Conservation (phyloP, 2,888 invertebrate genomes). For the Nemoura dubitans region DNA sequence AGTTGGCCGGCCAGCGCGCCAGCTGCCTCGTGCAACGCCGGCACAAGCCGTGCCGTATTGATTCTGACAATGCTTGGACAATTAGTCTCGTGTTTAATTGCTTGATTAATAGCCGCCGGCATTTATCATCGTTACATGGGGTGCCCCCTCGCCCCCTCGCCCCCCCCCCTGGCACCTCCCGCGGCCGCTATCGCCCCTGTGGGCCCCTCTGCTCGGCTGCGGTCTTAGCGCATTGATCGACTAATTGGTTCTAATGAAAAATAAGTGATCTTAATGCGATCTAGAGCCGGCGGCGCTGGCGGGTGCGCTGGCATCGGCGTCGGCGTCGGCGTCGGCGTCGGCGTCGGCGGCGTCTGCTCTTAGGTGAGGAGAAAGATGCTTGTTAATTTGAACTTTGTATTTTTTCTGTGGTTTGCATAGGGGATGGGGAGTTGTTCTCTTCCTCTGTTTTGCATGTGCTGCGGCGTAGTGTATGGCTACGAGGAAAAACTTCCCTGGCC, state of each 20-base stretch:
- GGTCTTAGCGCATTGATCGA: background rate
- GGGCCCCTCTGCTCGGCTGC: background rate
- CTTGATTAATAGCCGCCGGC: conserved; percentile 32
- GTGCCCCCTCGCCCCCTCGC: background rate
- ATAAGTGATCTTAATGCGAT: conserved; percentile 31
- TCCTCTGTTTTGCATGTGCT: background rate
- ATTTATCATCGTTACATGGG: conserved; percentile 37
- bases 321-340: background rate
- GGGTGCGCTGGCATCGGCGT: background rate
- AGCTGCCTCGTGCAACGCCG: background rate
- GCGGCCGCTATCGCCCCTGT: background rate
- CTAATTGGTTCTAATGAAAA: conserved; percentile 31
- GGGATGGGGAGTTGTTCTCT: background rate
- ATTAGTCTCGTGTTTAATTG: conserved; percentile 37
- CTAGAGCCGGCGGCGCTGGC: background rate
- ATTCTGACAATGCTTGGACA: conserved; percentile 30
- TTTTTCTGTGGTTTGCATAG: background rate
- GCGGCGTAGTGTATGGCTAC: background rate
- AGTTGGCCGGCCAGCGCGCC: background rate
- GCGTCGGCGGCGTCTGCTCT: background rate
- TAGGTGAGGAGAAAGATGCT: background rate
- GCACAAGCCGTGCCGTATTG: conserved; percentile 25
- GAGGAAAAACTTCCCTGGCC: background rate
- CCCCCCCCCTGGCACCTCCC: background rate
- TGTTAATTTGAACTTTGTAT: background rate